Percentiles rank a stretch among this genome's conserved stretches.
Evolutionary conservation across 2,888 invertebrate species (phyloP).

Genomic region (Dryadula phaetusa): DNA sequence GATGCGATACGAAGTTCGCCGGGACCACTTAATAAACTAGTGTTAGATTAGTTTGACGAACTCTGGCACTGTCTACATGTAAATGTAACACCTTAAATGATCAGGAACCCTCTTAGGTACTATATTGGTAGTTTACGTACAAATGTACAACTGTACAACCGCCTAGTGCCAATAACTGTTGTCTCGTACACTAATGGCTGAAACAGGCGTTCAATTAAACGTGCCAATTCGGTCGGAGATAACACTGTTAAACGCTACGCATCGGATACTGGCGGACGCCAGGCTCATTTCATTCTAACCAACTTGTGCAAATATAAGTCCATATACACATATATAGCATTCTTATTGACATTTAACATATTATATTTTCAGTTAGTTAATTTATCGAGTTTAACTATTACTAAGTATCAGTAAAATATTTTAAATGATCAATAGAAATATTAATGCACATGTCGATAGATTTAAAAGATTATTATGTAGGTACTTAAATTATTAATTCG

Average conservation of each 20-base stretch:
- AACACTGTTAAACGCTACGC: constrained; percentile 62
- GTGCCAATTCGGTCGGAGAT: constrained; percentile 69
- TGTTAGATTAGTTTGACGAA: constrained; percentile 4
- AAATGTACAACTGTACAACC: constrained; percentile 50
- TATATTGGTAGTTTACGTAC: constrained; percentile 40
- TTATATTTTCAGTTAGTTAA: neutral
- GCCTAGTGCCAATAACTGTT: constrained; percentile 70
- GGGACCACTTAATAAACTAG: too few species aligned
- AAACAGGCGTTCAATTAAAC: constrained; percentile 78
- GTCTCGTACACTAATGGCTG: constrained; percentile 72
- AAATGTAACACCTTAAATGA: constrained; percentile 30
- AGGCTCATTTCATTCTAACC: constrained; percentile 53
- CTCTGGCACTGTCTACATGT: constrained; percentile 11
- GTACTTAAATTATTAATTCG: too few species aligned
- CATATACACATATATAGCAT: constrained; percentile 27
- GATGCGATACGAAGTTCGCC: too few species aligned
- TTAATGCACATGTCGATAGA: too few species aligned
- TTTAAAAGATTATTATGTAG: too few species aligned
- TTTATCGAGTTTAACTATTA: too few species aligned
- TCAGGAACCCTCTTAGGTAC: constrained; percentile 33
- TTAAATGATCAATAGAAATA: too few species aligned
- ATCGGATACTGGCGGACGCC: constrained; percentile 54
- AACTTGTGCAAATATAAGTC: constrained; percentile 46
- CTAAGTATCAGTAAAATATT: too few species aligned
- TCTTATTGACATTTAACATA: neutral